Conservation (phyloP, 1,140 invertebrate species). For the Littorina saxatilis region DNA sequence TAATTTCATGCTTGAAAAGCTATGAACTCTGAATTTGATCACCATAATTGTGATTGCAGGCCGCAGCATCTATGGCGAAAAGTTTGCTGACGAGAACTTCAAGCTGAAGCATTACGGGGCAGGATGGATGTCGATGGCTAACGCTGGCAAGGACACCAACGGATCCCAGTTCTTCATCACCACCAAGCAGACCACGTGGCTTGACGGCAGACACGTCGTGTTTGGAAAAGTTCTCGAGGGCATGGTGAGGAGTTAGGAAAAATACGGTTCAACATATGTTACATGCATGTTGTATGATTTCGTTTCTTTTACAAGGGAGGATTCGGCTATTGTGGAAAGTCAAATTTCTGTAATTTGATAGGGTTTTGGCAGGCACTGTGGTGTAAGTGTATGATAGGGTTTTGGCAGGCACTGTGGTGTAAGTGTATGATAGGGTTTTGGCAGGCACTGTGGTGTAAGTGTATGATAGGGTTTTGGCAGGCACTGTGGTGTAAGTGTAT, state of each 20-base stretch:
- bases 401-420: no score
- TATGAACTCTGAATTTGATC: no score
- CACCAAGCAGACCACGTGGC: slow-evolving; percentile 95
- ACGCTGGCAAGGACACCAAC: slow-evolving; percentile 94
- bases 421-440: no score
- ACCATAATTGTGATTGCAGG: no score
- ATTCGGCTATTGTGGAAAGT: not conserved
- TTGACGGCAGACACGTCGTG: slow-evolving; percentile 96
- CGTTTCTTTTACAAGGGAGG: not conserved
- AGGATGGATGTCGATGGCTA: slow-evolving; percentile 96
- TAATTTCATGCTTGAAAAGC: no score
- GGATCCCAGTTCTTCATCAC: slow-evolving; percentile 99
- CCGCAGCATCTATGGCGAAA: slow-evolving; percentile 93
- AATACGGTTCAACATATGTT: not conserved
- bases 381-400: no score
- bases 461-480: no score
- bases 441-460: no score
- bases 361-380: no score
- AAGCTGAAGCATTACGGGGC: slow-evolving; percentile 92
- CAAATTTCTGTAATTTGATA: not conserved
- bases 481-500: no score
- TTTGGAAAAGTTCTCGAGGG: slow-evolving; percentile 97
- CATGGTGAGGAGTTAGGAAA: slow-evolving; percentile 83
- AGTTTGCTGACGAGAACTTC: slow-evolving; percentile 97
- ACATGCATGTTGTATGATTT: not conserved